Evolutionary conservation across 2,888 invertebrate species (phyloP), one percentile per base, ranked within the genome.

Genomic region (Tillus elongatus): DNA sequence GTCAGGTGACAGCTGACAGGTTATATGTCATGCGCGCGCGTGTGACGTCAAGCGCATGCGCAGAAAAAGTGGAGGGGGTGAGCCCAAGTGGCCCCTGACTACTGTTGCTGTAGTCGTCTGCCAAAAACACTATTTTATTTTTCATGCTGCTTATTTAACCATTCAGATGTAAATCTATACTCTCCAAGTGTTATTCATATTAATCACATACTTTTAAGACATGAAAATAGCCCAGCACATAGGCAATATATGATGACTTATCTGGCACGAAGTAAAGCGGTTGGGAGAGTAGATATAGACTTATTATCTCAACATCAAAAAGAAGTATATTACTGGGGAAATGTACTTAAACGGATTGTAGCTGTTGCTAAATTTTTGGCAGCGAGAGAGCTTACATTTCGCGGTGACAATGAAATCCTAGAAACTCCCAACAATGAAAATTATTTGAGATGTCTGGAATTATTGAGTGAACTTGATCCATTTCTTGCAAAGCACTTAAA

Each of bases 381-480:
- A 29, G 36, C 39, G 11, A 42, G 46, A 27, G 51, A 46, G 15
- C 40, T 54, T 27, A 30, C 48, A 11, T 50, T 54, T 39, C 41
- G 45, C 27, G 52, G 47, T 30, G 33, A 43, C 13, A 39, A 50
- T 41, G 46, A 54, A 35, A 46, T 6, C 6, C 34, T 52, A 30
- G 40, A 44, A 13, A 46, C 47, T 16, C 28, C 14, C 14, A 37
- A 44, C 26, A 54, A 49, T 44, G 52, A 48, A 30, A 54, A 56
- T 39, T 54, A 46, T 44, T 44, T 53, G 15, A 49, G 52, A 31
- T 40, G 36, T 31, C 29, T 53, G n/a, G 51, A 57, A 39, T 37
- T 54, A 11, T 30, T 54, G n/a, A 42, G 48, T 31, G 33, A 57
- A 40, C 57, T 47, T 40, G 51, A 54, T 40, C 45, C 46, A 4